A percentile compares a stretch with the other conserved stretches of the same genome.
phyloP scores from a whole-genome alignment of 2,113 vertebrate genomes.

The Sprattus sprattus region DNA sequence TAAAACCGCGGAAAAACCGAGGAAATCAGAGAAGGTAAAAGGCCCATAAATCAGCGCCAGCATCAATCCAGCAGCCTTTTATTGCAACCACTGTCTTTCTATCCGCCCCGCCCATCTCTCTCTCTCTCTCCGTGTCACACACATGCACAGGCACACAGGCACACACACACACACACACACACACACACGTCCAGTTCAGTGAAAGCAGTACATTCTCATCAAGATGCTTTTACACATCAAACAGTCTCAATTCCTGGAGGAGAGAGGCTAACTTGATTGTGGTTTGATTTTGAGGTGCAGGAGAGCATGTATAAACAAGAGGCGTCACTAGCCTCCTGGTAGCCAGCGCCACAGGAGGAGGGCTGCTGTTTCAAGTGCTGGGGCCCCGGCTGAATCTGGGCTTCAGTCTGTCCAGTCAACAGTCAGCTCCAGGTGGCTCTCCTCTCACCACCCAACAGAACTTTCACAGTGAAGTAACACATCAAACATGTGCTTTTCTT shows the following conservation, averaged over 20 bases:
- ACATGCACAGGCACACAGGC: too few relatives aligned
- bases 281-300: background rate
- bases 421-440: too few relatives aligned
- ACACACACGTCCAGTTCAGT: background rate
- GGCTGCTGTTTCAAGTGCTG: background rate
- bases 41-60: conserved; percentile 5
- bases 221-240: background rate
- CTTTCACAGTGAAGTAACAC: background rate
- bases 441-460: background rate
- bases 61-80: conserved; percentile 8
- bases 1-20: conserved; percentile 1
- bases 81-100: background rate
- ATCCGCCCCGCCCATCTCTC: too few relatives aligned
- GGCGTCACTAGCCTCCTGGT: background rate
- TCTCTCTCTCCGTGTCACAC: too few relatives aligned
- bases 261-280: background rate
- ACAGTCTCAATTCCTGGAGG: background rate
- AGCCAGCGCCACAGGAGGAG: background rate
- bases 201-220: background rate
- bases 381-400: background rate
- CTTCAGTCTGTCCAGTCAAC: background rate
- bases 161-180: too few relatives aligned
- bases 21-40: conserved; percentile 13
- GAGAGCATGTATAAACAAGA: background rate
- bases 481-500: background rate